Base-by-base conservation (phyloP, 2,797 vertebrate species). In the Periparus ater region DNA sequence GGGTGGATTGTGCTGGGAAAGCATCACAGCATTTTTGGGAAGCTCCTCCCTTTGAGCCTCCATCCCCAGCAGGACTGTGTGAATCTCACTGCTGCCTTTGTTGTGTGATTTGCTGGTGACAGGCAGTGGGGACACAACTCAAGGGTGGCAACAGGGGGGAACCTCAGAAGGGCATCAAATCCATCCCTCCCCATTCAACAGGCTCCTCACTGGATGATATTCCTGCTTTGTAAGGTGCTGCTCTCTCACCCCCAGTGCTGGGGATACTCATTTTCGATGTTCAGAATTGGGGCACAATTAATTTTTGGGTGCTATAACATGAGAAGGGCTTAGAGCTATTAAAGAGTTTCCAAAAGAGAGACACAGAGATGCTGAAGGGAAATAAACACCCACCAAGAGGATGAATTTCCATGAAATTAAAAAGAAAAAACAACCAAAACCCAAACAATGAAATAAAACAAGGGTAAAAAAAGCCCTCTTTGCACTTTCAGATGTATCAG, bases 381-480 rank as follows among this genome's bases (percentile, higher is more conserved):
- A 88, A 80, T 34, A 57, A 47, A 29, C 11, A 1, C 44, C 30
- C 34, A 23, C 55, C 57, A 27, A 22, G 60, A 54, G 14, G 21
- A 18, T 8, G 20, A 36, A 54, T 68, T 58, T 78, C 38, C 21
- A 26, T 50, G 36, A 72, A 67, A 77, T 44, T 14, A 26, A 3
- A 9, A 26, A 42, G 38, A 48, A 26, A 45, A 54, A 40, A 4
- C 6, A 40, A 40, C 11, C 34, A 15, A 22, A 27, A 17, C 38
- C 1, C 9, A 21, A 53, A 58, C 17, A 44, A 22, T 15, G 14
- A n/a, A 58, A 20, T 10, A 36, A 71, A 40, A 4, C 17, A 6
- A 4, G 7, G 6, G 9, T 7, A 3, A 44, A 72, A 54, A 6
- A 6, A n/a, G n/a, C 38, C 12, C n/a, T 45, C 21, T 4, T 4